Percentiles rank a stretch among this genome's conserved stretches.
These are phyloP conservation scores for Gymnogyps californianus DNA, from an alignment of 2,113 vertebrate species.

Conservation along the genomic window DNA sequence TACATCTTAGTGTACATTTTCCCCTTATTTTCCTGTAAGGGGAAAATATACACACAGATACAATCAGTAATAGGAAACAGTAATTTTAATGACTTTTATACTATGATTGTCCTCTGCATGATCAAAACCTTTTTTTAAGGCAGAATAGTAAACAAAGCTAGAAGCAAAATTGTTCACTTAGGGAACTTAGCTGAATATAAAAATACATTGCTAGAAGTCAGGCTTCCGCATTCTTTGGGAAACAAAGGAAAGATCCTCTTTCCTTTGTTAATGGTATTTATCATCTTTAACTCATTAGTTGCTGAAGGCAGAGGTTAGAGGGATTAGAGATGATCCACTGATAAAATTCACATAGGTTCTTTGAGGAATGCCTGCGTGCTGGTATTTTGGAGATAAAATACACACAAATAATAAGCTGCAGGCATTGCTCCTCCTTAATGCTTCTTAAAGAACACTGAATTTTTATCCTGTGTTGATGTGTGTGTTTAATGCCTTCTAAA, in stretches of 20 bases:
- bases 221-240: constrained; percentile 41
- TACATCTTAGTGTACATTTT: background rate
- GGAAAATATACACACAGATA: background rate
- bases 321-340: background rate
- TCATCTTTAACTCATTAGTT: constrained; percentile 66
- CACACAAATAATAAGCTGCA: background rate
- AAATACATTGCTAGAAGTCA: constrained; percentile 15
- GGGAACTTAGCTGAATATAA: background rate
- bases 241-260: constrained; percentile 66
- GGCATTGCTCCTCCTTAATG: background rate
- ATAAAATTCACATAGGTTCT: background rate
- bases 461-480: background rate
- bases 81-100: background rate
- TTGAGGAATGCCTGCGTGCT: background rate
- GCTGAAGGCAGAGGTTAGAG: constrained; percentile 12
- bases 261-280: constrained; percentile 67
- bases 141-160: background rate
- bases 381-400: background rate
- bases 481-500: background rate
- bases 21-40: background rate
- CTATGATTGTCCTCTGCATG: background rate
- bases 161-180: background rate
- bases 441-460: background rate
- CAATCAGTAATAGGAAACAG: background rate
- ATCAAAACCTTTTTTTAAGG: background rate